These are phyloP conservation scores for Rhagoletis zephyria DNA, from an alignment of 1,140 invertebrate genomes.

Conservation along the genomic window DNA sequence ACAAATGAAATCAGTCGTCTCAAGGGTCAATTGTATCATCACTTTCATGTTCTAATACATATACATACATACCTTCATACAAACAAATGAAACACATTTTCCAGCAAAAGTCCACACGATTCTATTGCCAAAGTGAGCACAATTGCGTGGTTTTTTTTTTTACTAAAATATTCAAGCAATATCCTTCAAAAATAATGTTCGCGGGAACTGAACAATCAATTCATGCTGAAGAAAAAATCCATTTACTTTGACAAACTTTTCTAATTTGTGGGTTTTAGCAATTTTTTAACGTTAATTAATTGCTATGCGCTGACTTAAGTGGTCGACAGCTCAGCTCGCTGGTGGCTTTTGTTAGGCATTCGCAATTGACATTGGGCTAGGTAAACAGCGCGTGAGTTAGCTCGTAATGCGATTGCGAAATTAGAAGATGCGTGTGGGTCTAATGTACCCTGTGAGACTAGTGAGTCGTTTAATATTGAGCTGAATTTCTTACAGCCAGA, in stretches of 20 bases:
- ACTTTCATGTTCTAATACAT: not conserved
- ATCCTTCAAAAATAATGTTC: not conserved
- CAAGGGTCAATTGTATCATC: conserved; percentile 32
- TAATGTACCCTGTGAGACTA: not conserved
- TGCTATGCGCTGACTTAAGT: conserved; percentile 9
- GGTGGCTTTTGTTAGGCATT: not conserved
- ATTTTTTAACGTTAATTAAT: conserved; percentile 45
- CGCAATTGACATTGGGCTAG: not conserved
- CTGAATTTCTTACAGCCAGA: not conserved
- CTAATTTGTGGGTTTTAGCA: conserved; percentile 25
- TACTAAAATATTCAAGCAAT: no score
- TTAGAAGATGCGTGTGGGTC: not conserved
- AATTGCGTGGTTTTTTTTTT: no score
- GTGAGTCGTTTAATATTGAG: not conserved
- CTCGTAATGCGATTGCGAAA: no score
- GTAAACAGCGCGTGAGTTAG: not conserved
- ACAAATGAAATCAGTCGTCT: conserved; percentile 4
- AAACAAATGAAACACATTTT: no score
- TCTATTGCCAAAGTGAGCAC: no score
- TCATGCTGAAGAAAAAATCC: not conserved
- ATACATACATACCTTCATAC: not conserved
- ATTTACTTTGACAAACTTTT: conserved; percentile 17
- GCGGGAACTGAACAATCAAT: not conserved
- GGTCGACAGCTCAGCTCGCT: conserved; percentile 4
- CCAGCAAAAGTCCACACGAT: no score